Conservation (phyloP, 2,888 invertebrate genomes). For the Ormyrus thymus region DNA sequence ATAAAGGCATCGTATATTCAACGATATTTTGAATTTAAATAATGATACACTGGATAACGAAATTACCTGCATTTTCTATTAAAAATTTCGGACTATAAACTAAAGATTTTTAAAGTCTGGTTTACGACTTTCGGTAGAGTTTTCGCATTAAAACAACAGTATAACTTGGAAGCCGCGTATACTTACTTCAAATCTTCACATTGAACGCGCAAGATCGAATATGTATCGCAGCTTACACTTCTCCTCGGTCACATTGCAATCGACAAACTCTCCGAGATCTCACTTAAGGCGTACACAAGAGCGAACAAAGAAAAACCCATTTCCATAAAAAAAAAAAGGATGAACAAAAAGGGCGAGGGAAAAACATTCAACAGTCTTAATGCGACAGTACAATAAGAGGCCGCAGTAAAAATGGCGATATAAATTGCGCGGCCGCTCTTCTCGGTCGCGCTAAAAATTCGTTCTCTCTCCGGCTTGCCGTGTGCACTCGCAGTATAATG, state of each 20-base stretch:
- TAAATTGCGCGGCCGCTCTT: constrained; percentile 35
- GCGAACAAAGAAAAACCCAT: constrained; percentile 31
- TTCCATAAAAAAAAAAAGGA: constrained; percentile 20
- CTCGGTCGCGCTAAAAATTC: constrained; percentile 36
- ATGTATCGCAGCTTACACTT: constrained; percentile 1
- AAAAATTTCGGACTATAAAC: too few species aligned
- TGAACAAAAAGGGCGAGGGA: background rate
- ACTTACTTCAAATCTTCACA: background rate
- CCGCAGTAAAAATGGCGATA: constrained; percentile 47
- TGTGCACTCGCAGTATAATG: background rate
- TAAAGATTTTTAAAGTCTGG: too few species aligned
- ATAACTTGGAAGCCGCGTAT: background rate
- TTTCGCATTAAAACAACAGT: constrained; percentile 32
- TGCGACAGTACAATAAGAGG: constrained; percentile 42
- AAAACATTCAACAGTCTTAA: constrained; percentile 41
- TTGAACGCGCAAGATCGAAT: background rate
- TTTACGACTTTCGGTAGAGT: too few species aligned
- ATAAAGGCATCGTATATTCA: too few species aligned
- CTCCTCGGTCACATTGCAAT: background rate
- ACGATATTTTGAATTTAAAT: too few species aligned
- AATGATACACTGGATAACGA: too few species aligned
- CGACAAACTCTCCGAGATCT: constrained; percentile 26
- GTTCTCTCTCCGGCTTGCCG: background rate
- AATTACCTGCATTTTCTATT: too few species aligned
- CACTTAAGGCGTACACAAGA: constrained; percentile 18